Conservation (phyloP, 1,140 invertebrate species). For the Atopsyche davidsoni region DNA sequence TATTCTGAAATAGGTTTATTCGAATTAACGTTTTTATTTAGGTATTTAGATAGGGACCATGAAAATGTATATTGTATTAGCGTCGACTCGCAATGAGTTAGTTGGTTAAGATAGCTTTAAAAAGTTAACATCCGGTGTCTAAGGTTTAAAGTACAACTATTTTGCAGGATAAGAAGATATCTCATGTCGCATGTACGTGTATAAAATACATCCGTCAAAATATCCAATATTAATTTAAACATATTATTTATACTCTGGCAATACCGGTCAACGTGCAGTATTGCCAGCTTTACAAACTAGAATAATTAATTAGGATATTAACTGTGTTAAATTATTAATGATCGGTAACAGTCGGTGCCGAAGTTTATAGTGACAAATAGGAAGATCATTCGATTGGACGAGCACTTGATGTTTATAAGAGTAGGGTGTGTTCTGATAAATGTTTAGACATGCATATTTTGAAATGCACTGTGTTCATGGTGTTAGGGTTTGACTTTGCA, state of each 20-base stretch:
- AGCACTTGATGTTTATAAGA: conserved; percentile 14
- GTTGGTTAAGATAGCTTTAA: conserved; percentile 5
- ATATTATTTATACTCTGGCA: neutral
- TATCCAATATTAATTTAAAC: neutral
- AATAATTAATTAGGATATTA: neutral
- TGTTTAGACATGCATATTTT: conserved; percentile 17
- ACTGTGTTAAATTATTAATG: neutral
- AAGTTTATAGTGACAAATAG: conserved; percentile 3
- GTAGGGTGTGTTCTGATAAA: conserved; percentile 25
- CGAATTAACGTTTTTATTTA: neutral
- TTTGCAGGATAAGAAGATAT: no score
- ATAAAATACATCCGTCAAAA: conserved; percentile 10
- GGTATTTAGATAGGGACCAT: neutral
- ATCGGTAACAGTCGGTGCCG: neutral
- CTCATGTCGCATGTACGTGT: neutral
- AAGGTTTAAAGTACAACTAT: no score
- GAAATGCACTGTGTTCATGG: conserved; percentile 27
- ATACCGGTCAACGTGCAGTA: neutral
- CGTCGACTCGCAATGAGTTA: neutral
- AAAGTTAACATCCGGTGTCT: conserved; percentile 10
- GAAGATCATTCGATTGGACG: conserved; percentile 9
- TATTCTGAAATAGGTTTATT: no score
- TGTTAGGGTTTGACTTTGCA: conserved; percentile 29
- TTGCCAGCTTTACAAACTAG: conserved; percentile 1
- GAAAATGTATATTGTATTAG: neutral